Percentiles rank a stretch among this genome's conserved stretches.
These are phyloP conservation scores for Xylocampa areola DNA, from an alignment of 2,888 invertebrate species.

Conservation along the genomic window DNA sequence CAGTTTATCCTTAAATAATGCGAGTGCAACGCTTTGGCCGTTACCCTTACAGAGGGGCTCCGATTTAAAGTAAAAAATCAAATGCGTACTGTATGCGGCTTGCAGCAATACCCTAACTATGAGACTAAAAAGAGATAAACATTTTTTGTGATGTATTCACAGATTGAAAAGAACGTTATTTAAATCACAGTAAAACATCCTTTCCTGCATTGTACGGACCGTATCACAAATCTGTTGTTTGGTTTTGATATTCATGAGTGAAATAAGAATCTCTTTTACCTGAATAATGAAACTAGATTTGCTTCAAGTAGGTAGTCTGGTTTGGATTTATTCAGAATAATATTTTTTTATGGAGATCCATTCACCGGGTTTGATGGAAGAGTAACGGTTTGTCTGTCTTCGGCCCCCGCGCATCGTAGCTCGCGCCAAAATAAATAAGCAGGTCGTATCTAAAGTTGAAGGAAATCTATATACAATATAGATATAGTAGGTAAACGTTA, in stretches of 20 bases:
- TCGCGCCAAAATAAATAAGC: constrained; percentile 86
- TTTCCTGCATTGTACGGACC: constrained; percentile 1
- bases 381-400: constrained; percentile 83
- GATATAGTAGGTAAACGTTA: constrained; percentile 47
- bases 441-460: constrained; percentile 58
- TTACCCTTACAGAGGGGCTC: constrained; percentile 79
- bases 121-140: constrained; percentile 11
- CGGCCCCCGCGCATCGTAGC: constrained; percentile 80
- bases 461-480: constrained; percentile 59
- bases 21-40: constrained; percentile 68
- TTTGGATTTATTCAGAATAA: constrained; percentile 55
- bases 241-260: constrained; percentile 14
- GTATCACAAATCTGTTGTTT: constrained; percentile 1
- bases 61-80: constrained; percentile 71
- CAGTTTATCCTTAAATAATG: constrained; percentile 63
- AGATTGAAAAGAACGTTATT: constrained; percentile 28
- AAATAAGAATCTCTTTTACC: constrained; percentile 1
- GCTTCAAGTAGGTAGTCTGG: constrained; percentile 21
- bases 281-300: constrained; percentile 17
- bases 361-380: constrained; percentile 75
- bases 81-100: constrained; percentile 67
- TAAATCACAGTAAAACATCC: constrained; percentile 30
- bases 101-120: constrained; percentile 43
- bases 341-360: constrained; percentile 73
- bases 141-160: constrained; percentile 29